phyloP scores from a whole-genome alignment of 2,888 invertebrate species.

The Ichneumon xanthorius region DNA sequence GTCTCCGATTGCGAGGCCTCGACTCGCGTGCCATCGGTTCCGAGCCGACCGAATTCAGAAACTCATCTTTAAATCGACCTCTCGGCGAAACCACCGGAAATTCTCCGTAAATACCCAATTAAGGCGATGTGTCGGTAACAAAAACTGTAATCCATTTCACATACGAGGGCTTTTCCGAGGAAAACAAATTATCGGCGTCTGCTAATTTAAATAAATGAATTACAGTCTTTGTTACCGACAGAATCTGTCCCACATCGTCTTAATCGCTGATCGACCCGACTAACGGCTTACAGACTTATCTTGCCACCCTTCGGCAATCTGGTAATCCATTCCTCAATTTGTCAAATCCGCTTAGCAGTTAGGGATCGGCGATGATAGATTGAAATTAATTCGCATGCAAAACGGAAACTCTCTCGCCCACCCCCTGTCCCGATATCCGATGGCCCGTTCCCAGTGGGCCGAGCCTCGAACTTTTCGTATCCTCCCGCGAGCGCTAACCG shows the following conservation, averaged over 20 bases:
- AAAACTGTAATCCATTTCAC: neutral
- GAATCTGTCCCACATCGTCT: no score
- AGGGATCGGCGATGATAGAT: constrained; percentile 3
- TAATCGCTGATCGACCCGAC: neutral
- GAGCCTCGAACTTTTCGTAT: neutral
- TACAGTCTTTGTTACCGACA: no score
- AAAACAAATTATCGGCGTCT: neutral
- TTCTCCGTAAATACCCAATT: neutral
- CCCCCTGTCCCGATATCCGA: neutral
- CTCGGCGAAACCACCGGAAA: neutral
- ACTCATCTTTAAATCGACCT: neutral
- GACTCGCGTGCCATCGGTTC: constrained; percentile 57
- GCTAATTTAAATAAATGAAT: neutral
- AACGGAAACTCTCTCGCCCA: constrained; percentile 30
- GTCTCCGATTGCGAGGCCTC: constrained; percentile 6
- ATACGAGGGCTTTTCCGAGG: neutral
- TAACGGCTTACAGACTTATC: neutral
- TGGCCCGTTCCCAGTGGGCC: constrained; percentile 2
- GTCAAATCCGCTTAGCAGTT: neutral
- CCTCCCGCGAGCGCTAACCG: neutral
- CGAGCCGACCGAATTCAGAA: constrained; percentile 20
- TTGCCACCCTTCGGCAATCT: neutral
- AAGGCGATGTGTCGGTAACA: neutral
- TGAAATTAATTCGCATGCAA: constrained; percentile 9
- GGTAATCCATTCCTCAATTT: neutral